Base-by-base conservation (phyloP, 1,140 invertebrate genomes). In the Popillia japonica region DNA sequence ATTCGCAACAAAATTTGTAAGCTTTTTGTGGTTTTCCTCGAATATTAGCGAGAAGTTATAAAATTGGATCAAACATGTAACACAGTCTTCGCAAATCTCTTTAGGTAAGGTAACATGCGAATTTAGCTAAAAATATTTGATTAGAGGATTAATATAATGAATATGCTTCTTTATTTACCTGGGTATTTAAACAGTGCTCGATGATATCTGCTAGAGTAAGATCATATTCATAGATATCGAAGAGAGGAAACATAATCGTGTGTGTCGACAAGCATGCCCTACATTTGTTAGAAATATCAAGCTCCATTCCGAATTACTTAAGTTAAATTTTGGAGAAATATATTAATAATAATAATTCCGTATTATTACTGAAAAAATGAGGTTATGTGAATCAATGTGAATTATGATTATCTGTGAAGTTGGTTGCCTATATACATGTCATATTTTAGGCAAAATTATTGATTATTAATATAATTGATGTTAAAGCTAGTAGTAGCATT, bases 21-120 rank as follows among this genome's bases (percentile, higher is more conserved):
- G n/a, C 22, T 77, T 77, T 17, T 34, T 61, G 7, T 27, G 40
- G 22, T 17, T 77, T 40, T 79, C 74, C 48, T 79, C 75, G n/a
- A 61, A 79, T 41, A 76, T 40, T n/a, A 79, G n/a, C 0, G 74
- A 72, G 61, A 79, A 79, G 22, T 79, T 79, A 23, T 79, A 76
- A 41, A 79, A 79, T 17, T 79, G 55, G n/a, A 59, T 79, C 11
- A 79, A 8, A 17, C 42, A 11, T 17, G 55, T 40, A 20, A 44
- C 68, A 22, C 78, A 79, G 23, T 59, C 74, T 11, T 76, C 42
- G 20, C 78, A 79, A 23, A 79, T 34, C 7, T 22, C 10, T 22
- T 61, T 42, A 14, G 78, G 75, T 17, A 79, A 34, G 14, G 59
- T 55, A 40, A 76, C 74, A n/a, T 59, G 6, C 34, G 22, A 7